Conservation (phyloP, 2,113 vertebrate genomes). For the Ceyx cyanopectus region DNA sequence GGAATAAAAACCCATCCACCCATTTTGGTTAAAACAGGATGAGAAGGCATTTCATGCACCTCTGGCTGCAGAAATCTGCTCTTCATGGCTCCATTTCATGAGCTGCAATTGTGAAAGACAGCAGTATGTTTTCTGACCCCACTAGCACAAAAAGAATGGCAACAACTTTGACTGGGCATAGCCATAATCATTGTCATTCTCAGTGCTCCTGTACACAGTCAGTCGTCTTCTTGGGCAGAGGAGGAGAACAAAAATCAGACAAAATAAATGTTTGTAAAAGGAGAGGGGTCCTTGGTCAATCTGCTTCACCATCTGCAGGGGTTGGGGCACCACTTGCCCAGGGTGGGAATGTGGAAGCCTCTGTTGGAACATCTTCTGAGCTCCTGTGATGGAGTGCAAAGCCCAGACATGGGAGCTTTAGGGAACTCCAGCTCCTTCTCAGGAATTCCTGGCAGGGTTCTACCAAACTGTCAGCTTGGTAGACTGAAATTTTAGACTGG, state of each 20-base stretch:
- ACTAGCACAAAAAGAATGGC: not conserved
- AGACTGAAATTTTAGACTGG: no score
- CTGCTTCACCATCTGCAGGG: not conserved
- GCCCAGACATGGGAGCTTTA: not conserved
- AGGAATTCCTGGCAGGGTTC: not conserved
- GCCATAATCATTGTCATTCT: not conserved
- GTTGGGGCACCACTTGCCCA: accelerated
- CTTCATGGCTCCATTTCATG: not conserved
- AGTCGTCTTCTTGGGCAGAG: not conserved
- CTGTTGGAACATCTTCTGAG: not conserved
- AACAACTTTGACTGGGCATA: not conserved
- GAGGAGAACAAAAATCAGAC: not conserved
- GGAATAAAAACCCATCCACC: not conserved
- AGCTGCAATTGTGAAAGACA: not conserved
- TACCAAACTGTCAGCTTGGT: not conserved
- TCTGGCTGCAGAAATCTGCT: not conserved
- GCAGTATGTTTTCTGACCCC: not conserved
- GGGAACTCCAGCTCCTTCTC: not conserved
- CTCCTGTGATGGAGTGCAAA: not conserved
- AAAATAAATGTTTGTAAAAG: not conserved
- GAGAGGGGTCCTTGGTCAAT: not conserved
- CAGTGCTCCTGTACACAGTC: not conserved
- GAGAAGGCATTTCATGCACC: not conserved
- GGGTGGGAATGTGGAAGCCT: not conserved
- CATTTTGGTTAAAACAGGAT: not conserved